Base-by-base conservation (phyloP, 2,888 invertebrate species). In the Calliscelio sp. region DNA sequence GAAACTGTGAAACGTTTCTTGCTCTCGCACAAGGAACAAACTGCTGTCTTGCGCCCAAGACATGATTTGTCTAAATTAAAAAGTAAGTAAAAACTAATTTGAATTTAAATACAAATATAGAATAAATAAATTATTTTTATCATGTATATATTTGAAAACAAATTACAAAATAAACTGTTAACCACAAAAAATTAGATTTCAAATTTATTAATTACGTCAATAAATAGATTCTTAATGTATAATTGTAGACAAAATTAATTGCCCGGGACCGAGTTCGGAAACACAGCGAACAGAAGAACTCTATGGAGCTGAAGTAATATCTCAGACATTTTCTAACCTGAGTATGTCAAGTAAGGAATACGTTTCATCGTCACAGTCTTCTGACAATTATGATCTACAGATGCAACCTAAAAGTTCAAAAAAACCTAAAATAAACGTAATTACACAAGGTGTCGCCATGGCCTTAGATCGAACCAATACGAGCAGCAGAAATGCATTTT, bases 401-500 rank as follows among this genome's bases (percentile, higher is more conserved):
- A n/a, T n/a, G 38, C 38, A 38, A 38, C 38, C 38, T 8, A 28
- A 4, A 6, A 8, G 4, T 38, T 14, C 8, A 11, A 38, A 11
- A 14, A 8, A 46, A 46, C 44, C 44, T 5, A 46, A 46, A 46
- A 46, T 61, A 22, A 38, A 61, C 25, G 25, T 61, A 6, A 18
- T 61, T 4, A 16, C 44, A 1, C 14, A 44, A 8, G 63, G 28
- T n/a, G 11, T 65, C 4, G 25, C 63, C 18, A 3, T 28, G 22
- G 63, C 46, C 5, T 24, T 65, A 11, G 65, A 46, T 41, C 4
- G 46, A 11, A 46, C 65, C 5, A 20, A 6, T 11, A 65, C 65
- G 18, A 65, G 65, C 20, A 44, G 28, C 16, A 46, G 46, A 65
- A 49, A 28, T 28, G 28, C 65, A 49, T 6, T 14, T 14, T 32